These are phyloP conservation scores for Amphipyra tragopoginis DNA, from an alignment of 2,888 invertebrate genomes.

Conservation along the genomic window DNA sequence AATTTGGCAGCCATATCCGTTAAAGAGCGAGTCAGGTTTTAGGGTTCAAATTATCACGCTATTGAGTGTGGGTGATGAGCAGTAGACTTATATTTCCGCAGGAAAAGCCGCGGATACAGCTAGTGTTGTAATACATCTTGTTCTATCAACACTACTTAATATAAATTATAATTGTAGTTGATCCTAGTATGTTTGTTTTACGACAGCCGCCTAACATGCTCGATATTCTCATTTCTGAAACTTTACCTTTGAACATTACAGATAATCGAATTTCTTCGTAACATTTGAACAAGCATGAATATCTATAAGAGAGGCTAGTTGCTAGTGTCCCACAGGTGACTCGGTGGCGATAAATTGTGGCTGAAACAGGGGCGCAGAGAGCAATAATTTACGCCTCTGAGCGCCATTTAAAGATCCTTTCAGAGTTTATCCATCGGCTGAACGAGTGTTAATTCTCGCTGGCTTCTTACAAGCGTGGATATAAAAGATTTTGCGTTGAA, in stretches of 20 bases:
- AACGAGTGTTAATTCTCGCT: constrained; percentile 65
- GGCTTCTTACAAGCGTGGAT: constrained; percentile 46
- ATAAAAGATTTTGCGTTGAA: constrained; percentile 62
- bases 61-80: too few species aligned
- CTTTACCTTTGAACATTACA: not conserved
- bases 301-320: constrained; percentile 44
- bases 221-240: not conserved
- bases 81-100: too few species aligned
- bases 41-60: too few species aligned
- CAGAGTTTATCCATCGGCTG: constrained; percentile 69
- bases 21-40: too few species aligned
- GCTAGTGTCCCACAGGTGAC: constrained; percentile 58
- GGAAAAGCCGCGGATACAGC: too few species aligned
- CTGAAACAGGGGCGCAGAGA: constrained; percentile 70
- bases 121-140: not conserved
- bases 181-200: not conserved
- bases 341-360: constrained; percentile 70
- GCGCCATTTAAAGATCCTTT: constrained; percentile 75
- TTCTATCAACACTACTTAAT: not conserved
- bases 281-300: constrained; percentile 20
- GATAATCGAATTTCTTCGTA: constrained; percentile 9
- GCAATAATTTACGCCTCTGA: constrained; percentile 76
- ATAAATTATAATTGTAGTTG: not conserved
- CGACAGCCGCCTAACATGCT: not conserved
- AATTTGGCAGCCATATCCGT: too few species aligned